phyloP scores from a whole-genome alignment of 2,888 invertebrate species.

The Cylindroiulus punctatus region DNA sequence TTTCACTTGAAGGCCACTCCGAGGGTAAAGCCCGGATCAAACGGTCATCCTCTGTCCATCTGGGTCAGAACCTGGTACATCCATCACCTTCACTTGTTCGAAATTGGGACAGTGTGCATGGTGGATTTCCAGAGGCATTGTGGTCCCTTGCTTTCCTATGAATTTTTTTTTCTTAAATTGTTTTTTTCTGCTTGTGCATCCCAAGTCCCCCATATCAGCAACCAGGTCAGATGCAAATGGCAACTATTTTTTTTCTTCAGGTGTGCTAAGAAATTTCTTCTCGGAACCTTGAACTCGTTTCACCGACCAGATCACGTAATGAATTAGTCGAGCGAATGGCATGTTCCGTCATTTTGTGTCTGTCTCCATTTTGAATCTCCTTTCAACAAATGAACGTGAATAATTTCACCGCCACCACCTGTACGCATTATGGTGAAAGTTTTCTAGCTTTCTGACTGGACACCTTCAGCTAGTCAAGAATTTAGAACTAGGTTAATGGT shows the following conservation, averaged over 20 bases:
- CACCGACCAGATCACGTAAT: neutral
- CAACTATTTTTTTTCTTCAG: neutral
- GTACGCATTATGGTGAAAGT: conserved; percentile 26
- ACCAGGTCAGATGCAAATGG: conserved; percentile 40
- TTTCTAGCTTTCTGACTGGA: conserved; percentile 44
- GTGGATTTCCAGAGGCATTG: neutral
- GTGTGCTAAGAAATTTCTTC: conserved; percentile 21
- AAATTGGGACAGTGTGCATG: neutral
- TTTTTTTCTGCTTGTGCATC: conserved; percentile 2
- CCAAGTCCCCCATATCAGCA: neutral
- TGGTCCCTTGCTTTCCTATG: neutral
- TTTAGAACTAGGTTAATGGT: conserved; percentile 56
- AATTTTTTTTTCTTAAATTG: neutral
- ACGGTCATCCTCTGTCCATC: neutral
- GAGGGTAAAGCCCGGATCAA: neutral
- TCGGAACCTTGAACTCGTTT: conserved; percentile 32
- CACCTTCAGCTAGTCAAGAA: conserved; percentile 50
- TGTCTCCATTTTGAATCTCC: neutral
- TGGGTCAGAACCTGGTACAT: conserved; percentile 27
- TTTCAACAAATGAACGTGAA: conserved; percentile 15
- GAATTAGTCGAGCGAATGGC: conserved; percentile 30
- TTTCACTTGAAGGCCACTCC: neutral
- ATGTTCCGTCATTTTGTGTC: neutral
- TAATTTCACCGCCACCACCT: conserved; percentile 36
- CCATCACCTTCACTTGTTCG: conserved; percentile 17